A percentile compares a stretch with the other conserved stretches of the same genome.
These are phyloP conservation scores for Poeciliopsis prolifica DNA, from an alignment of 2,113 vertebrate genomes.

Conservation along the genomic window DNA sequence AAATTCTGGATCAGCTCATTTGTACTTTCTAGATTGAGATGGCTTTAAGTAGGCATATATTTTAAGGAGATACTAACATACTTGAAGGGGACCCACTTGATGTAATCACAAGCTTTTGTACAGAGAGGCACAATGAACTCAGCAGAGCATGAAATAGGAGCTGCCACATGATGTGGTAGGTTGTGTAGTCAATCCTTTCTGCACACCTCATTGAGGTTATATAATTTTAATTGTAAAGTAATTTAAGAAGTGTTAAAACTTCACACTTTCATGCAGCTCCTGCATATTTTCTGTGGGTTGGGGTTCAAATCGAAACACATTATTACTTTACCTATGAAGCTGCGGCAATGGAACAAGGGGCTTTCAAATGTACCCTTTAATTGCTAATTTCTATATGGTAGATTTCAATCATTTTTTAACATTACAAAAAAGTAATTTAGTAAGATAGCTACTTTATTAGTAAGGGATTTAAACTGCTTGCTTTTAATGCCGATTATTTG, in stretches of 20 bases:
- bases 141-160: background rate
- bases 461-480: too few species aligned
- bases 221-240: too few species aligned
- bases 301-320: too few species aligned
- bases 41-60: background rate
- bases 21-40: background rate
- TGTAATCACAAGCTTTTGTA: slow-evolving; percentile 6
- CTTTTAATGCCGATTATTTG: too few species aligned
- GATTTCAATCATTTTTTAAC: too few species aligned
- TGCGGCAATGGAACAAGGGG: too few species aligned
- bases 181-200: background rate
- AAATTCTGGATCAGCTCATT: background rate
- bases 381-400: too few species aligned
- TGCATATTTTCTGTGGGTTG: background rate
- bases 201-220: background rate
- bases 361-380: too few species aligned
- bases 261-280: background rate
- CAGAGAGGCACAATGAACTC: background rate
- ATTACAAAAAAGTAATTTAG: too few species aligned
- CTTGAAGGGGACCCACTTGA: background rate
- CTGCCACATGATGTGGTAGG: background rate
- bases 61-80: background rate
- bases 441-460: too few species aligned
- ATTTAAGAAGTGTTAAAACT: background rate
- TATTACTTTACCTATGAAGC: too few species aligned